Percentiles rank a stretch among this genome's conserved stretches.
Evolutionary conservation across 2,113 vertebrate species (phyloP).

Genomic region (Charina bottae): DNA sequence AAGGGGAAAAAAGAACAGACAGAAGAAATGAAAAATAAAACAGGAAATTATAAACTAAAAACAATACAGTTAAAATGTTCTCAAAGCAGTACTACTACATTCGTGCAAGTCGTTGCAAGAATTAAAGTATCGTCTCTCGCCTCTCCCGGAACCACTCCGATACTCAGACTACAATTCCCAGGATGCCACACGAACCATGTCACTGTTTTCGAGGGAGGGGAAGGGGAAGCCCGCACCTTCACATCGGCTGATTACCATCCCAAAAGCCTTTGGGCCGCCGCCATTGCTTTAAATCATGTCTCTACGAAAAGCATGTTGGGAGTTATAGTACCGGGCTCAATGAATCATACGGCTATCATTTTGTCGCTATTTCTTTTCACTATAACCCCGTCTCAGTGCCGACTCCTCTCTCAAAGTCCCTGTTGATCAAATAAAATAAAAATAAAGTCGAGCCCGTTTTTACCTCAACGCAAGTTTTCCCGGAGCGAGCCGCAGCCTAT

Average conservation of each 20-base stretch:
- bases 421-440: not conserved
- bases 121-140: not conserved
- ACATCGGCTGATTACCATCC: not conserved
- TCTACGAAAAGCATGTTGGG: no score
- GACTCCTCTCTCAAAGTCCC: not conserved
- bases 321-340: rapidly evolving
- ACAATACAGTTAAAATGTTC: not conserved
- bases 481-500: not conserved
- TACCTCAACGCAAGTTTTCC: not conserved
- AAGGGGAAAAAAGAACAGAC: not conserved
- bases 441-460: not conserved
- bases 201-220: no score
- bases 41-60: not conserved
- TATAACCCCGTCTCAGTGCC: not conserved
- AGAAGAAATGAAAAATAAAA: not conserved
- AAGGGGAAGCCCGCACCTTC: no score
- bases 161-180: not conserved
- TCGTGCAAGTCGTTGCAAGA: not conserved
- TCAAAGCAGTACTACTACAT: not conserved
- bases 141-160: not conserved
- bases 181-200: not conserved
- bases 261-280: not conserved
- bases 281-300: not conserved
- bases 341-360: rapidly evolving
- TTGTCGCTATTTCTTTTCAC: not conserved